Conservation (phyloP, 2,888 invertebrate species). For the Acanthosepion lycidas region DNA sequence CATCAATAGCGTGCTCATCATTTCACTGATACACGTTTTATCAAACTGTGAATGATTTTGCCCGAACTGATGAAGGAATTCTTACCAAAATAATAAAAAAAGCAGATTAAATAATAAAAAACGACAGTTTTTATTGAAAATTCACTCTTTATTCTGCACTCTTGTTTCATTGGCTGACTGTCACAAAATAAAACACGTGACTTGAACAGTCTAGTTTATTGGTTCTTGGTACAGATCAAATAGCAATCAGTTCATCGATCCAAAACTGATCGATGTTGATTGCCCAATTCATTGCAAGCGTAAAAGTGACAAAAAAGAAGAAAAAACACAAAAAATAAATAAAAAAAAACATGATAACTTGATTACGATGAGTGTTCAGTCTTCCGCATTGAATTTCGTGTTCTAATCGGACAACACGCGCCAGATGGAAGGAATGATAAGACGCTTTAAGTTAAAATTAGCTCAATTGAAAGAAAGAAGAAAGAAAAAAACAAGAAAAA, state of each 20-base stretch:
- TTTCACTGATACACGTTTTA: too few relatives aligned
- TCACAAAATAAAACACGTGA: slow-evolving; percentile 20
- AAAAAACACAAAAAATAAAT: neutral
- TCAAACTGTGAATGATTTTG: neutral
- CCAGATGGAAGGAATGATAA: slow-evolving; percentile 10
- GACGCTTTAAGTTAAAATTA: neutral
- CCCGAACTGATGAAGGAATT: neutral
- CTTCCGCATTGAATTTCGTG: neutral
- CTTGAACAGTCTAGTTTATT: neutral
- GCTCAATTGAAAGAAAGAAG: neutral
- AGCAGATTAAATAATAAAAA: neutral
- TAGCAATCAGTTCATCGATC: neutral
- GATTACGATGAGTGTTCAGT: neutral
- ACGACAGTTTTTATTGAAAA: neutral
- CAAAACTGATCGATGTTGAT: neutral
- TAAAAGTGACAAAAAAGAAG: neutral
- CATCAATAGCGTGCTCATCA: too few relatives aligned
- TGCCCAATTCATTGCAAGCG: neutral
- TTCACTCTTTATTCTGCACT: slow-evolving; percentile 33
- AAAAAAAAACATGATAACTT: neutral
- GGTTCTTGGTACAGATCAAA: slow-evolving; percentile 33
- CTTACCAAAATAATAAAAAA: neutral
- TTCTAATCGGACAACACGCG: neutral
- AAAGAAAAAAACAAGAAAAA: slow-evolving; percentile 13
- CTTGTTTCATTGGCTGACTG: slow-evolving; percentile 33